Evolutionary conservation across 2,888 invertebrate genomes (phyloP).

Genomic region (Hyposoter dolosus): DNA sequence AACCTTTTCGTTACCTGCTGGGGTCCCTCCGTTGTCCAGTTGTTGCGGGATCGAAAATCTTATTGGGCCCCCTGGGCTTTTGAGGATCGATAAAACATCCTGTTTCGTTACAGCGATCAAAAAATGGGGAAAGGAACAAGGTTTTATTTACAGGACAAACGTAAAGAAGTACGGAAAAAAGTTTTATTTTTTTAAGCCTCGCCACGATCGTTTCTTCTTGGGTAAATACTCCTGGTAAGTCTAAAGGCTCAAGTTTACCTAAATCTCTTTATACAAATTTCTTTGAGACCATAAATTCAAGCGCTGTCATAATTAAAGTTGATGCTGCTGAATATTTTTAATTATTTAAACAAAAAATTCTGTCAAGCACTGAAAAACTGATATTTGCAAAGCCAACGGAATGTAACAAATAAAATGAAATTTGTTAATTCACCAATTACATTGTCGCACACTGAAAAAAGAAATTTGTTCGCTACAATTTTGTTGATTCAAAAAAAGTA

Average conservation of each 20-base stretch:
- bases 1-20: constrained; percentile 10
- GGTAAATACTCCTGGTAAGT: not conserved
- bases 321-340: not conserved
- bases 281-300: not conserved
- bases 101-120: not conserved
- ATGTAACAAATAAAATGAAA: no score
- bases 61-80: constrained; percentile 8
- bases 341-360: not conserved
- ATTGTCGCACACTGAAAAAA: no score
- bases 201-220: constrained; percentile 1
- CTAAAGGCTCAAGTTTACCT: not conserved
- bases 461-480: no score
- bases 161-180: not conserved
- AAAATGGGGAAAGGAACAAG: constrained; percentile 18
- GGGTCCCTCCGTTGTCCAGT: not conserved
- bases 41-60: constrained; percentile 7
- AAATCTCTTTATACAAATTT: not conserved
- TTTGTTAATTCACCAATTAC: no score
- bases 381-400: no score
- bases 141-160: constrained; percentile 26
- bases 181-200: constrained; percentile 8
- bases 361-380: not conserved
- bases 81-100: not conserved
- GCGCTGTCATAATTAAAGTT: not conserved
- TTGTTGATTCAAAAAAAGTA: no score